Base-by-base conservation (phyloP, 2,797 vertebrate species). In the Lophotriccus pileatus region DNA sequence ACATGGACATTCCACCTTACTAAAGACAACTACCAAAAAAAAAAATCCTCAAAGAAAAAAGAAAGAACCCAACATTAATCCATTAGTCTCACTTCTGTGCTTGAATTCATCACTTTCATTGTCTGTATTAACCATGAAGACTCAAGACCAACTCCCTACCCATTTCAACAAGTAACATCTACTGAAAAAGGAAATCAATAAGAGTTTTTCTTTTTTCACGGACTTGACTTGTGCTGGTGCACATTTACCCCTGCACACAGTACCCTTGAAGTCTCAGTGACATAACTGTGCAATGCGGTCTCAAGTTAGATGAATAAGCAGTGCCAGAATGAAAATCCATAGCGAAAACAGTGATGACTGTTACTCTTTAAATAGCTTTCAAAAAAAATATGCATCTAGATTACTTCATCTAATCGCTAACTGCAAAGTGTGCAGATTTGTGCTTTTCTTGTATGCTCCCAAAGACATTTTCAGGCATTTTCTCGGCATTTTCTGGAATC, bases 401-500 rank as follows among this genome's bases (percentile, higher is more conserved):
- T 89, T 93, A 90, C 89, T 93, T 93, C 68, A 87, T 91, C 68
- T 78, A 84, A 78, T 75, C 1, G 0, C 47, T 90, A 62, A 67
- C 70, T 94, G 66, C 62, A 84, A 92, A 85, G 43, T 37, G 53
- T 63, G 73, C 62, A 89, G 55, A 43, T 37, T 90, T 84, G 50
- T 79, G 76, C 58, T 92, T 94, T 95, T 70, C 79, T 90, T 93
- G 17, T 30, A 19, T 14, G 9, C 37, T 93, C 69, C 59, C 87
- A 76, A 92, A 84, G 66, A 87, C 2, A 34, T 90, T 92, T 92
- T 86, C 90, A 94, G 55, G 55, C 76, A 84, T 90, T 91, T 93
- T 89, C 62, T 94, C 8, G 0, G 36, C 52, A 34, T 84, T 95
- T 93, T 93, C 73, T 94, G 81, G 84, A 89, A 75, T 90, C 63